A percentile compares a stretch with the other conserved stretches of the same genome.
Conservation (phyloP, 2,888 invertebrate genomes). For the Eristalis intricaria region DNA sequence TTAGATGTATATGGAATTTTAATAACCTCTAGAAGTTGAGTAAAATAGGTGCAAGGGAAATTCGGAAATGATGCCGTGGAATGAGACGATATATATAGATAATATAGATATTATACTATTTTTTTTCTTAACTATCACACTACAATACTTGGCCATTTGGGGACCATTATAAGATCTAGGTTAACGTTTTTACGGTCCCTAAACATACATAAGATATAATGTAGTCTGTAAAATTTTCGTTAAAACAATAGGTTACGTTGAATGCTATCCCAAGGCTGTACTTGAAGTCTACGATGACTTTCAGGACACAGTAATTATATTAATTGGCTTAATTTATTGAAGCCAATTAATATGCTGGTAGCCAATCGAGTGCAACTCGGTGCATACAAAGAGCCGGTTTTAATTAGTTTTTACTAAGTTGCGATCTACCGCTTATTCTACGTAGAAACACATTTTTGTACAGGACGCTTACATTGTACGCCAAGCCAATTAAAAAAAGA, state of each 20-base stretch:
- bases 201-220: not conserved
- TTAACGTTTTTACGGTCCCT: not conserved
- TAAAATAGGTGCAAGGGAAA: not conserved
- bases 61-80: not conserved
- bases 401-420: constrained; percentile 37
- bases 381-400: constrained; percentile 17
- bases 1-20: too few relatives aligned
- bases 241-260: not conserved
- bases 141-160: not conserved
- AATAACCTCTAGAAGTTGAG: too few relatives aligned
- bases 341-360: constrained; percentile 31
- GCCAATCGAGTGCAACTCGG: not conserved
- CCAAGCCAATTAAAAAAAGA: constrained; percentile 47
- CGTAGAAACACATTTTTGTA: not conserved
- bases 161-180: not conserved
- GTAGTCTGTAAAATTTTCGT: not conserved
- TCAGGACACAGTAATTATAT: constrained; percentile 18
- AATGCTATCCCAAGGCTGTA: not conserved
- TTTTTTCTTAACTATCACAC: not conserved
- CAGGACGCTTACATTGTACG: constrained; percentile 30
- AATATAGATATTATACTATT: too few relatives aligned
- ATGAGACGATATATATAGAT: too few relatives aligned
- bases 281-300: not conserved
- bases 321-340: constrained; percentile 34
- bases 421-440: not conserved